phyloP scores from a whole-genome alignment of 2,888 invertebrate species.

The Strigamia maritima region DNA sequence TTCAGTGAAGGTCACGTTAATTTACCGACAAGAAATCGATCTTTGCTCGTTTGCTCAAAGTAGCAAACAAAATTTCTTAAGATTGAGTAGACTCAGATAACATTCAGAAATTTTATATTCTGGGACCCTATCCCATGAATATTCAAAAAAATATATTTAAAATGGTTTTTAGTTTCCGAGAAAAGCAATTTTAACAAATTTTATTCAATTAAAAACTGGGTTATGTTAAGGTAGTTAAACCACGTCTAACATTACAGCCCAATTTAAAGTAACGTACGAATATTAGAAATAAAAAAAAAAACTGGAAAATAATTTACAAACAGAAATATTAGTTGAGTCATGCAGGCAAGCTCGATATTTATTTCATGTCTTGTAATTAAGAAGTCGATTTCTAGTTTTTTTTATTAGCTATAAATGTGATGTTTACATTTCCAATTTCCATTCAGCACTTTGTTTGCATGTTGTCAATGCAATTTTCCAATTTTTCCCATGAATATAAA shows the following conservation, averaged over 20 bases:
- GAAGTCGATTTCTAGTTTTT: background rate
- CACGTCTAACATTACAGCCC: background rate
- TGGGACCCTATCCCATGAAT: background rate
- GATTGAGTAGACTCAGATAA: background rate
- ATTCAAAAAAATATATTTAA: background rate
- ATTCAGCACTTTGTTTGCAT: background rate
- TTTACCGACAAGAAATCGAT: slow-evolving; percentile 1
- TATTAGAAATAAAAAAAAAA: background rate
- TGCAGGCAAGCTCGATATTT: background rate
- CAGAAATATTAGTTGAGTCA: background rate
- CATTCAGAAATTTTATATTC: background rate
- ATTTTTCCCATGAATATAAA: background rate
- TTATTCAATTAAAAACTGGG: background rate
- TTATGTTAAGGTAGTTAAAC: background rate
- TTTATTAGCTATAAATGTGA: background rate
- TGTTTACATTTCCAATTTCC: background rate
- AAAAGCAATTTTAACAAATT: background rate
- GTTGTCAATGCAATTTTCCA: background rate
- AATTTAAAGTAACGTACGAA: background rate
- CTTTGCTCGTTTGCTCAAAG: slow-evolving; percentile 10
- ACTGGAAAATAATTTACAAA: background rate
- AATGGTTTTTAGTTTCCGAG: background rate
- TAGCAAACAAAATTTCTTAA: background rate
- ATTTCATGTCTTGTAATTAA: background rate
- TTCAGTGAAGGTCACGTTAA: slow-evolving; percentile 5